Conservation (phyloP, 1,140 invertebrate genomes). For the Meloidogyne hapla region DNA sequence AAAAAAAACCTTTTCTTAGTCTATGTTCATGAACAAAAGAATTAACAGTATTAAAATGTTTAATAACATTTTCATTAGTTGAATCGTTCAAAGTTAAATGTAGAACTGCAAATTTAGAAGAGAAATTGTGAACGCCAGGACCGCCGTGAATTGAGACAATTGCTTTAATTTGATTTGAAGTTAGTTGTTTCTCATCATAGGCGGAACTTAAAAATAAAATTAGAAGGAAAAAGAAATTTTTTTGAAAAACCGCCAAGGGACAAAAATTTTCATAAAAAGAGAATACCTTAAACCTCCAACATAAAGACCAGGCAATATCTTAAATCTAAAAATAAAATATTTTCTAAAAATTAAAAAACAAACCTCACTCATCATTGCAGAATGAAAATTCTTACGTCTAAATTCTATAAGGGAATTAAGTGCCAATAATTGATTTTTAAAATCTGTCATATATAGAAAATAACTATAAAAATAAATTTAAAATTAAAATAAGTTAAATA, state of each 20-base stretch:
- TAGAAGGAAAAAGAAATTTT: not conserved
- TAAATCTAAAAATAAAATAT: not conserved
- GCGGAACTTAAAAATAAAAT: conserved; percentile 19
- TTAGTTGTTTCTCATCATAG: conserved; percentile 16
- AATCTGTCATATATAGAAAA: too few relatives aligned
- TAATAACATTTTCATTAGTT: conserved; percentile 13
- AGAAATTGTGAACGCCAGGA: not conserved
- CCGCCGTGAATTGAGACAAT: conserved; percentile 26
- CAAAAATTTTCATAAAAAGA: not conserved
- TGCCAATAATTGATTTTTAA: not conserved
- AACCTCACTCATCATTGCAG: not conserved
- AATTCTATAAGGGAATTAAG: not conserved
- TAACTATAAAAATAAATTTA: not conserved
- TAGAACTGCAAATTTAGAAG: not conserved
- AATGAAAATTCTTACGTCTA: not conserved
- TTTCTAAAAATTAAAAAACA: not conserved
- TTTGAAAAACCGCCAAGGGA: not conserved
- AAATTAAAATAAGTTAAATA: not conserved
- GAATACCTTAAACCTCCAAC: conserved; percentile 27
- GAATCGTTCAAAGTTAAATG: conserved; percentile 19
- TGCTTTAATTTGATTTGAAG: conserved; percentile 22
- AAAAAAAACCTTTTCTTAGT: conserved; percentile 19
- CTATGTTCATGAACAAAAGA: conserved; percentile 30
- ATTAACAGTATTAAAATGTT: conserved; percentile 26
- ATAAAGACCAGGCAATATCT: conserved; percentile 22